Base-by-base conservation (phyloP, 2,888 invertebrate species). In the Nomada ruficornis region DNA sequence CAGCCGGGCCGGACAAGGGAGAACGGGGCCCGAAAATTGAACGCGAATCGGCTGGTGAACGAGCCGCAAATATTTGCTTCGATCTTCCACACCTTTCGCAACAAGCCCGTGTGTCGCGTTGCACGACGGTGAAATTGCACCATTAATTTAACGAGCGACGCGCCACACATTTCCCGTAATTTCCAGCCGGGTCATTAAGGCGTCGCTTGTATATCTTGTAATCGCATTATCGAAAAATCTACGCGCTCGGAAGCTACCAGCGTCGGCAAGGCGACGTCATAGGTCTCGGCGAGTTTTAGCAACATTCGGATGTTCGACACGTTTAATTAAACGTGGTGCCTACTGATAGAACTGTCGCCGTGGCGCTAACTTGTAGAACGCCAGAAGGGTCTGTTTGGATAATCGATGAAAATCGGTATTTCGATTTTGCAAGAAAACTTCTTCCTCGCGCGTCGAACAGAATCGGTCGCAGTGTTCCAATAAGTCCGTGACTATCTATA, bases 81-180 rank as follows among this genome's bases (percentile, higher is more conserved):
- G 76, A 80, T 80, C 57, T 44, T 47, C 59, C 57, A 29, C 36
- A n/a, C 29, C 55, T 73, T 68, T 23, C 44, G 69, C 52, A 47
- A 59, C 29, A 52, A 29, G 36, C 73, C 23, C 63, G 63, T 55
- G 57, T 47, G 57, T 54, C 50, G 59, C 68, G 77, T 82, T 75
- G 55, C 64, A 72, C 74, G 76, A 55, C 62, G 77, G 54, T 64
- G 76, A 85, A 87, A 87, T 87, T 87, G 82, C 77, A n/a, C 78
- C 86, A 88, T 88, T 88, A 88, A 88, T 88, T 86, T 88, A 85
- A 80, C 86, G 65, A 80, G 77, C 81, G 73, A 83, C 68, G 29
- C 63, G 80, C 74, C 78, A 69, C 86, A 64, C 80, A 69, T 80
- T 84, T 77, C 65, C 81, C 65, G 82, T 77, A 88, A 86, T 84